Evolutionary conservation across 2,113 vertebrate species (phyloP).

Genomic region (Urocynchramus pylzowi): DNA sequence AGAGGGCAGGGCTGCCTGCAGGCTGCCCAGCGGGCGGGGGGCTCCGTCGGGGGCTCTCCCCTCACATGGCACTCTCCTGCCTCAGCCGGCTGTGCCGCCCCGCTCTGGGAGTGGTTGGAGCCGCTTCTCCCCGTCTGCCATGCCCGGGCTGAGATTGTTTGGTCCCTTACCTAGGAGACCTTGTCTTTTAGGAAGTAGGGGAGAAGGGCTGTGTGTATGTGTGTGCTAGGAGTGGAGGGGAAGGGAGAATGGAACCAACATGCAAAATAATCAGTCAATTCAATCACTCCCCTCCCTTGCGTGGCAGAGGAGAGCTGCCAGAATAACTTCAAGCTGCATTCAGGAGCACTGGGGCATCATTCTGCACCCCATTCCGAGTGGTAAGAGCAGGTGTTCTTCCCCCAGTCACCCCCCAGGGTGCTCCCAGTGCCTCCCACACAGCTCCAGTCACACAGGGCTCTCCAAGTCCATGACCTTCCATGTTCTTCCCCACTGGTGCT

Average conservation of each 20-base stretch:
- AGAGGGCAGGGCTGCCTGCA: not conserved
- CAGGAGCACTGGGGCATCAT: fast-evolving
- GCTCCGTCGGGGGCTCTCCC: not conserved
- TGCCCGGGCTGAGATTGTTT: not conserved
- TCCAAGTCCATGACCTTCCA: not conserved
- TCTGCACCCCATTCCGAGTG: not conserved
- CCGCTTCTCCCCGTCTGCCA: not conserved
- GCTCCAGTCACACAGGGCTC: not conserved
- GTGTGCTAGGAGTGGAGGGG: not conserved
- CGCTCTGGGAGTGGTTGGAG: not conserved
- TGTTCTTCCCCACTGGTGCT: not conserved
- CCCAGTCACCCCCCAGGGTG: no score
- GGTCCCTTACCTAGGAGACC: not conserved
- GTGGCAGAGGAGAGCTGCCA: not conserved
- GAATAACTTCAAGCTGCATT: not conserved
- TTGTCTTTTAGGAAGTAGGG: not conserved
- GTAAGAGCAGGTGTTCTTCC: not conserved
- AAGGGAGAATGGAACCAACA: not conserved
- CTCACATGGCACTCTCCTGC: not conserved
- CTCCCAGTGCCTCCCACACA: not conserved
- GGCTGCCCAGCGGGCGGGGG: not conserved
- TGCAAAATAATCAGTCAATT: not conserved
- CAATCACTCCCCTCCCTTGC: not conserved
- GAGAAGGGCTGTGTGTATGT: no score
- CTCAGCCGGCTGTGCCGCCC: not conserved